phyloP scores from a whole-genome alignment of 1,140 invertebrate genomes.

The Sycophaga agraensis region DNA sequence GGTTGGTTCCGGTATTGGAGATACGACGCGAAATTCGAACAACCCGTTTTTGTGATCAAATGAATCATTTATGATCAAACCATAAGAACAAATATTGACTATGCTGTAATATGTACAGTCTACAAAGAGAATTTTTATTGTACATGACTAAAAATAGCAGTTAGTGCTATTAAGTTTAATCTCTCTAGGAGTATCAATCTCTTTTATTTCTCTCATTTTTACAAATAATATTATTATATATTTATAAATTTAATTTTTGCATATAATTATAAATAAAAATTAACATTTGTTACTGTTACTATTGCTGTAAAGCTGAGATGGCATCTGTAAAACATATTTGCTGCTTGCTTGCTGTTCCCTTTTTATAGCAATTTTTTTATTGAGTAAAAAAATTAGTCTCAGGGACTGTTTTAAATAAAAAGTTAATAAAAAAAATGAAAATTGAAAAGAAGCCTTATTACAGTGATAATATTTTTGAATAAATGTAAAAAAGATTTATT shows the following conservation, averaged over 20 bases:
- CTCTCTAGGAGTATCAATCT: slow-evolving; percentile 49
- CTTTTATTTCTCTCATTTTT: slow-evolving; percentile 41
- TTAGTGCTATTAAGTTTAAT: slow-evolving; percentile 54
- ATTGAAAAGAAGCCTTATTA: too few species aligned
- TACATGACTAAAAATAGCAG: slow-evolving; percentile 49
- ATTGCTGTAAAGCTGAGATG: slow-evolving; percentile 11
- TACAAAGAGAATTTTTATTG: slow-evolving; percentile 43
- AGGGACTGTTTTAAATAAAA: slow-evolving; percentile 20
- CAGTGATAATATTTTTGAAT: neutral
- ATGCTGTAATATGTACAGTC: slow-evolving; percentile 41
- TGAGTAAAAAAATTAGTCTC: slow-evolving; percentile 18
- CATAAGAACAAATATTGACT: slow-evolving; percentile 47
- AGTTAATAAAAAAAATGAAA: neutral
- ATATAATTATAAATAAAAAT: slow-evolving; percentile 46
- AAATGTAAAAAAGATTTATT: slow-evolving; percentile 29
- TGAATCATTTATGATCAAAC: slow-evolving; percentile 44
- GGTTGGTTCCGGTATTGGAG: slow-evolving; percentile 52
- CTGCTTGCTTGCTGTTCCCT: slow-evolving; percentile 21
- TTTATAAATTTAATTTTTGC: slow-evolving; percentile 31
- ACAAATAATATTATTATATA: slow-evolving; percentile 34
- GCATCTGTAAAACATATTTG: slow-evolving; percentile 16
- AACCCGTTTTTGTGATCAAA: slow-evolving; percentile 57
- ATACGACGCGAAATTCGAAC: slow-evolving; percentile 54
- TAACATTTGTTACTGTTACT: slow-evolving; percentile 54
- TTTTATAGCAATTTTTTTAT: slow-evolving; percentile 27